Conservation (phyloP, 2,888 invertebrate species). For the Operophtera brumata region DNA sequence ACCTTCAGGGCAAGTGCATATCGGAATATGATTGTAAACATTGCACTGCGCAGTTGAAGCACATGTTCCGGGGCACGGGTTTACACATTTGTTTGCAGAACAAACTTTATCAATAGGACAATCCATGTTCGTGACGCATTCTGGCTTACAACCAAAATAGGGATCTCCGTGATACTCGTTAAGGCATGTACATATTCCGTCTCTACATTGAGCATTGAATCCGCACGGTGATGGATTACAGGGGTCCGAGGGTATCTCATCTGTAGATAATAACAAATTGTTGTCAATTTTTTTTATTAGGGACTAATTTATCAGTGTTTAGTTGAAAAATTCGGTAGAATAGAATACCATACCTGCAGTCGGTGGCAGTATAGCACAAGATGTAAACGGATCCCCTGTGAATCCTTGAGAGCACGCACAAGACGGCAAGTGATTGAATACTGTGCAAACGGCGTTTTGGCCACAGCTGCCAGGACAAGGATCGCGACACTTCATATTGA, state of each 20-base stretch:
- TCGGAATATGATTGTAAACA: constrained; percentile 84
- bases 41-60: constrained; percentile 81
- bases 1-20: constrained; percentile 83
- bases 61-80: constrained; percentile 88
- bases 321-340: neutral
- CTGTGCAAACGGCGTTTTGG: constrained; percentile 81
- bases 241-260: constrained; percentile 75
- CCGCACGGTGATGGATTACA: constrained; percentile 88
- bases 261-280: constrained; percentile 49
- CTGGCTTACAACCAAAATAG: constrained; percentile 86
- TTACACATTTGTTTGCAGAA: constrained; percentile 85
- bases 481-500: constrained; percentile 86
- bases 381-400: constrained; percentile 88
- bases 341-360: constrained; percentile 48
- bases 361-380: constrained; percentile 79
- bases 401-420: constrained; percentile 86
- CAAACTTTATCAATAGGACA: constrained; percentile 86
- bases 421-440: constrained; percentile 85
- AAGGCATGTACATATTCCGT: constrained; percentile 85
- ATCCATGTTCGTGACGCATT: constrained; percentile 88
- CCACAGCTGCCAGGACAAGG: constrained; percentile 88
- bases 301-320: neutral
- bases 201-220: constrained; percentile 81
- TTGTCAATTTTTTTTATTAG: neutral
- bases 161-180: constrained; percentile 88